Evolutionary conservation across 2,888 invertebrate species (phyloP), one percentile per base, ranked within the genome.

Genomic region (Megamerina dolium): DNA sequence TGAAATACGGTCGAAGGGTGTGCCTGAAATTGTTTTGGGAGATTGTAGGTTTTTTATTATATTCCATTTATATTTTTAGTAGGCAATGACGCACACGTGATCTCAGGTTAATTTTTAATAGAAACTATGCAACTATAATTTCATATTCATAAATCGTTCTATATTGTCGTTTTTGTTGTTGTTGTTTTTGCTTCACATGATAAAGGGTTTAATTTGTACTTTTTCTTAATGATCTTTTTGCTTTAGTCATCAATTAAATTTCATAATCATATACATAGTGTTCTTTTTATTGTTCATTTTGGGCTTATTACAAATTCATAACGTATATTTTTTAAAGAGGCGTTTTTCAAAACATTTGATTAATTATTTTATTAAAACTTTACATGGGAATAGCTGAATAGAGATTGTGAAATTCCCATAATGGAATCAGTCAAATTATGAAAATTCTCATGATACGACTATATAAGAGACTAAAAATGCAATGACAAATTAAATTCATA

Each of bases 191-290:
- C 16, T 17, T 16, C 5, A 10, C 6, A 56, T 60, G 60, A 52
- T 54, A 57, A 60, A 59, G 57, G 59, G 61, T 59, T 51, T 58
- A 48, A n/a, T n/a, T n/a, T n/a, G n/a, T n/a, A n/a, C n/a, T n/a
- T n/a, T n/a, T n/a, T n/a, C n/a, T n/a, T n/a, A n/a, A n/a, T n/a
- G n/a, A n/a, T n/a, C n/a, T n/a, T n/a, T n/a, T n/a, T 35, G 13
- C 32, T 36, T 26, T 19, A 36, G 50, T 53, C 54, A 55, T 52
- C 48, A 53, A 53, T 52, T 56, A 53, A 41, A 31, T 42, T 32
- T 41, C 32, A 37, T 41, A 26, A 41, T 23, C 16, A 37, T 39
- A 43, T 34, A 40, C 42, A 39, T 45, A 44, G 34, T 35, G 27
- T 46, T 34, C 49, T 43, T 46, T 36, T 33, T 50, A 48, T 30